phyloP scores from a whole-genome alignment of 1,140 invertebrate genomes.

The Hylyphantes graminicola region DNA sequence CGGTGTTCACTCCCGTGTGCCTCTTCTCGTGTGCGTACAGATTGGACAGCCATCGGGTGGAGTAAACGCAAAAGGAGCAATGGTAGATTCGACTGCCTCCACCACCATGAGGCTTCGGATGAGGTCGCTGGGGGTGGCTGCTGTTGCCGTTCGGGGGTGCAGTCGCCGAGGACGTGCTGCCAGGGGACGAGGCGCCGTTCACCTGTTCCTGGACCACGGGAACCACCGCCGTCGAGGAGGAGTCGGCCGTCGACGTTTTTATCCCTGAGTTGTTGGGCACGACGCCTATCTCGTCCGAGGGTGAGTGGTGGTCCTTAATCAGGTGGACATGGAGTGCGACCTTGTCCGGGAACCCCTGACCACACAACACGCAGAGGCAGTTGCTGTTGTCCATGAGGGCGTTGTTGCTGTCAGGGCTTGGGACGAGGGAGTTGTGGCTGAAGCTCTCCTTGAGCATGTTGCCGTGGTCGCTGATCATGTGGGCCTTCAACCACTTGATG shows the following conservation, averaged over 20 bases:
- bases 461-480: constrained; percentile 87
- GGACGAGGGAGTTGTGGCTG: constrained; percentile 34
- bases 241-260: constrained; percentile 51
- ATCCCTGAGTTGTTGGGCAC: constrained; percentile 59
- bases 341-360: constrained; percentile 69
- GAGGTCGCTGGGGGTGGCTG: neutral
- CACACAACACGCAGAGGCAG: constrained; percentile 70
- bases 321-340: constrained; percentile 72
- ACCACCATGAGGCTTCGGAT: constrained; percentile 56
- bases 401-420: constrained; percentile 32
- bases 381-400: constrained; percentile 8
- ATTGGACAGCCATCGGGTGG: constrained; percentile 88
- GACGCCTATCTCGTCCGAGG: constrained; percentile 63
- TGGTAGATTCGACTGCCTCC: constrained; percentile 78
- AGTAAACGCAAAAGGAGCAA: constrained; percentile 88
- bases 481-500: constrained; percentile 88
- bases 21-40: constrained; percentile 90
- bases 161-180: constrained; percentile 1
- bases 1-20: constrained; percentile 72
- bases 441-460: constrained; percentile 76
- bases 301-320: constrained; percentile 71
- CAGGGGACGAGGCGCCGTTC: constrained; percentile 52
- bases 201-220: constrained; percentile 56
- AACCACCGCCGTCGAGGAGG: constrained; percentile 1
- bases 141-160: constrained; percentile 37